These are phyloP conservation scores for Thyatira batis DNA, from an alignment of 2,888 invertebrate species.

Conservation along the genomic window DNA sequence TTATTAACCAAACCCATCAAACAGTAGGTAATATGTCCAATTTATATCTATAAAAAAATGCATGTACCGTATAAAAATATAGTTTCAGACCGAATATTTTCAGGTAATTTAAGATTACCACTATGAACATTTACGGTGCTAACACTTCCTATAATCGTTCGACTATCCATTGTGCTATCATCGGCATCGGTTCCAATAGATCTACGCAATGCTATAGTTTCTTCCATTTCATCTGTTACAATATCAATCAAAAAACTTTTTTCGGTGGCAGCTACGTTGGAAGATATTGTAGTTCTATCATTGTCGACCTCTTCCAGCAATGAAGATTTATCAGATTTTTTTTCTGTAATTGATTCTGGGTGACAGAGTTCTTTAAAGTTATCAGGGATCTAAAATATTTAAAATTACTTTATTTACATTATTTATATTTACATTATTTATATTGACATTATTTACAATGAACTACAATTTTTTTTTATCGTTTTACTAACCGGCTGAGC, in stretches of 20 bases:
- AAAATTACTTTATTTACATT: background rate
- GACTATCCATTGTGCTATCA: slow-evolving; percentile 32
- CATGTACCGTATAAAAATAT: slow-evolving; percentile 66
- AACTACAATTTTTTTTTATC: background rate
- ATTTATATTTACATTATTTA: background rate
- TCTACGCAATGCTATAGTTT: slow-evolving; percentile 54
- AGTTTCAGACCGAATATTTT: slow-evolving; percentile 50
- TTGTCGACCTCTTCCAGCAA: slow-evolving; percentile 7
- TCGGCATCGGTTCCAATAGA: slow-evolving; percentile 56
- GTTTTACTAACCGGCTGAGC: slow-evolving; percentile 51
- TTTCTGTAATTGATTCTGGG: slow-evolving; percentile 11
- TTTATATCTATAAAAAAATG: slow-evolving; percentile 4
- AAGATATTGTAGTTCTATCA: slow-evolving; percentile 1
- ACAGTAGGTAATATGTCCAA: background rate
- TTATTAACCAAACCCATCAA: background rate
- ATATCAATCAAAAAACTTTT: slow-evolving; percentile 56
- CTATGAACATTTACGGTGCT: slow-evolving; percentile 44
- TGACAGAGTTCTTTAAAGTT: slow-evolving; percentile 55
- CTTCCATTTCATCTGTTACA: slow-evolving; percentile 50
- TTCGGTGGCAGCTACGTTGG: slow-evolving; percentile 46
- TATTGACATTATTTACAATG: background rate
- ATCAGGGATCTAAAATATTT: slow-evolving; percentile 56
- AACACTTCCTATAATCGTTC: slow-evolving; percentile 37
- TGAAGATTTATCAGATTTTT: background rate
- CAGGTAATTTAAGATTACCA: slow-evolving; percentile 36